A percentile compares a stretch with the other conserved stretches of the same genome.
Evolutionary conservation across 2,888 invertebrate species (phyloP).

Genomic region (Agrochola litura): DNA sequence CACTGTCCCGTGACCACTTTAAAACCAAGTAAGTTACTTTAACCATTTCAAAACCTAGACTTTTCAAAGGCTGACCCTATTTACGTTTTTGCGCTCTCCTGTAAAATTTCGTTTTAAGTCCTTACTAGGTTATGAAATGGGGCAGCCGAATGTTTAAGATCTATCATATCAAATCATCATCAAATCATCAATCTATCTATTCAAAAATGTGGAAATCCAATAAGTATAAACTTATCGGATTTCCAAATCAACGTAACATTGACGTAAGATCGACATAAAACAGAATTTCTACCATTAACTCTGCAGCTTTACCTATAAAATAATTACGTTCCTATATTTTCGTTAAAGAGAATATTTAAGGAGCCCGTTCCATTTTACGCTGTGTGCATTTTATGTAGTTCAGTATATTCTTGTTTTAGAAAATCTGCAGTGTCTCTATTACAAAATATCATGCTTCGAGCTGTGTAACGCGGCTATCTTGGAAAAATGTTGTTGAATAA

Average conservation of each 20-base stretch:
- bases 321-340: conserved; percentile 31
- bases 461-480: conserved; percentile 27
- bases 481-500: conserved; percentile 31
- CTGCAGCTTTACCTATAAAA: conserved; percentile 11
- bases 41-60: no score
- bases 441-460: conserved; percentile 32
- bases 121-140: no score
- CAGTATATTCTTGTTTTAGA: conserved; percentile 49
- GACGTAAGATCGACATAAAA: not conserved
- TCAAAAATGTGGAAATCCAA: not conserved
- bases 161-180: no score
- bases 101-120: no score
- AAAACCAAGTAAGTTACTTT: no score
- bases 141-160: not conserved
- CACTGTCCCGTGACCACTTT: no score
- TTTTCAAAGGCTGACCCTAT: no score
- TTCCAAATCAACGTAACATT: not conserved
- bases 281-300: not conserved
- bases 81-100: no score
- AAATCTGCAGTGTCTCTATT: conserved; percentile 44
- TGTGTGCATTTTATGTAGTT: conserved; percentile 36
- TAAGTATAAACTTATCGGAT: not conserved
- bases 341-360: conserved; percentile 41
- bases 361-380: conserved; percentile 43
- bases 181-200: not conserved